phyloP scores from a whole-genome alignment of 1,140 invertebrate genomes.

The Ostrea edulis region DNA sequence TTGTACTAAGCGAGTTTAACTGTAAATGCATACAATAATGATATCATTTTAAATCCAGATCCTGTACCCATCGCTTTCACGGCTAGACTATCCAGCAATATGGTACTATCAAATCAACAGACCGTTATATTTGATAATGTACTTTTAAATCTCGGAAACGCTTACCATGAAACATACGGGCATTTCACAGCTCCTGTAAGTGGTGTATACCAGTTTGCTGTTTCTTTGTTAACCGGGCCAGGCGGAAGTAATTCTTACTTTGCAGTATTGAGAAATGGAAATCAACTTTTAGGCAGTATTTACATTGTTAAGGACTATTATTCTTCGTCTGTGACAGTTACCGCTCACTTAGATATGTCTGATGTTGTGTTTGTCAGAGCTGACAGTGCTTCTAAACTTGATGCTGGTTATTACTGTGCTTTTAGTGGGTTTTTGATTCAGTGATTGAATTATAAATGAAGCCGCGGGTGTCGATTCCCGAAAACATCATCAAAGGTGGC shows the following conservation, averaged over 20 bases:
- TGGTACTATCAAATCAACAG: neutral
- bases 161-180: neutral
- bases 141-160: neutral
- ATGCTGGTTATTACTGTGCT: neutral
- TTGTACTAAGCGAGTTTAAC: too few species aligned
- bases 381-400: neutral
- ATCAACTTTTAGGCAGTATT: neutral
- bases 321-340: neutral
- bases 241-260: conserved; percentile 1
- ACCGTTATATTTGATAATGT: neutral
- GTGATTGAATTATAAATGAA: neutral
- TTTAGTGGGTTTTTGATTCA: conserved; percentile 22
- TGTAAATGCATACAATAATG: too few species aligned
- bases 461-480: too few species aligned
- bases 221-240: neutral
- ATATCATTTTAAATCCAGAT: neutral
- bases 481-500: too few species aligned
- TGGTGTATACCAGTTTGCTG: neutral
- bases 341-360: neutral
- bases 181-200: neutral
- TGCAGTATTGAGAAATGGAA: neutral
- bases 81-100: neutral
- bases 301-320: neutral
- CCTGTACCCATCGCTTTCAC: neutral
- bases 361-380: neutral